Conservation (phyloP, 2,113 vertebrate genomes). For the Nothobranchius furzeri region DNA sequence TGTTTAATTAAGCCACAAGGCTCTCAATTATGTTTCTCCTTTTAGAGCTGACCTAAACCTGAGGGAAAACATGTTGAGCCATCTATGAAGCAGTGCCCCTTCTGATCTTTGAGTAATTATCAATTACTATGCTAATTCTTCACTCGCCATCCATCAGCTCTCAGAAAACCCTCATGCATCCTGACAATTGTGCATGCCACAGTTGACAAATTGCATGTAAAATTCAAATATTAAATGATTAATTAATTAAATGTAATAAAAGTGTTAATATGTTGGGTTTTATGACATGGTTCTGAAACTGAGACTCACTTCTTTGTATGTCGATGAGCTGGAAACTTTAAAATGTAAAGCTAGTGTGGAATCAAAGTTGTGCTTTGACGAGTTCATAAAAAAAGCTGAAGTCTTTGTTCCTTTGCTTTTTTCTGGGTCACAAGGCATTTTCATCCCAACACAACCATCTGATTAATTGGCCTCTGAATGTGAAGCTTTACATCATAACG, state of each 20-base stretch:
- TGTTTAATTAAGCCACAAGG: slow-evolving; percentile 77
- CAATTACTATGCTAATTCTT: slow-evolving; percentile 77
- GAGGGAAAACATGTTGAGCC: slow-evolving; percentile 73
- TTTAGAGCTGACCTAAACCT: slow-evolving; percentile 75
- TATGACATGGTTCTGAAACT: background rate
- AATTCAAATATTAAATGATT: slow-evolving; percentile 11
- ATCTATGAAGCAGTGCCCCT: slow-evolving; percentile 69
- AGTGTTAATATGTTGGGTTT: slow-evolving; percentile 4
- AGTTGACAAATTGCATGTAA: slow-evolving; percentile 25
- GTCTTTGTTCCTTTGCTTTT: slow-evolving; percentile 33
- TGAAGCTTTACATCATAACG: slow-evolving; percentile 51
- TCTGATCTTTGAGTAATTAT: slow-evolving; percentile 78
- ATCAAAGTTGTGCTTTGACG: slow-evolving; percentile 23
- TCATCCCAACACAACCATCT: slow-evolving; percentile 36
- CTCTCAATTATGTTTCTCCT: slow-evolving; percentile 74
- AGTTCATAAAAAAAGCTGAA: slow-evolving; percentile 44
- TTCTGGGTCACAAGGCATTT: slow-evolving; percentile 39
- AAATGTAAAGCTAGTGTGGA: background rate
- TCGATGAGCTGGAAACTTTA: slow-evolving; percentile 13
- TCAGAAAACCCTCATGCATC: slow-evolving; percentile 18
- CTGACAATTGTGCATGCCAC: slow-evolving; percentile 33
- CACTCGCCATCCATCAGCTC: slow-evolving; percentile 55
- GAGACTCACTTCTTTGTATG: background rate
- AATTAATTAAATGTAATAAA: background rate
- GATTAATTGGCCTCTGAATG: slow-evolving; percentile 59